Conservation (phyloP, 1,140 invertebrate genomes). For the Drosophila willistoni region DNA sequence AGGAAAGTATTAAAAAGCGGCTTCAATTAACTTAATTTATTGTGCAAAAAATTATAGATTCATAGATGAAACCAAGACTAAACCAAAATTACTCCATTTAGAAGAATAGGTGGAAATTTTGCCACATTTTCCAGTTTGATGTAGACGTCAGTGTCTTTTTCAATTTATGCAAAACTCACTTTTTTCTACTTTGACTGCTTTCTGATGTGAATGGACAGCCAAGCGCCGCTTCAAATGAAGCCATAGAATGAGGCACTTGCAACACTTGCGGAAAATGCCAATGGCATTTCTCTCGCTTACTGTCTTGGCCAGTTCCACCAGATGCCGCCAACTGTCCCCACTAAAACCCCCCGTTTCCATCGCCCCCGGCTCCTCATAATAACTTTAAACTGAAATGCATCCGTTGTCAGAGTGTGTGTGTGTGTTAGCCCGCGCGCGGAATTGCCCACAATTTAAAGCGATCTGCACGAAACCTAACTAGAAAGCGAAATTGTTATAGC, state of each 20-base stretch:
- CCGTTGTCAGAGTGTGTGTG: constrained; percentile 55
- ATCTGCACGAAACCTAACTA: constrained; percentile 44
- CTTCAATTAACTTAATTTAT: too few species aligned
- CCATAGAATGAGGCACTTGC: constrained; percentile 50
- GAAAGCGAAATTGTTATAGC: constrained; percentile 74
- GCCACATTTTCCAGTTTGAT: background rate
- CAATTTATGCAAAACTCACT: constrained; percentile 31
- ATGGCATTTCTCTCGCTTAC: constrained; percentile 10
- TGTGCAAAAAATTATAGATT: too few species aligned
- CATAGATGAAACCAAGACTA: too few species aligned
- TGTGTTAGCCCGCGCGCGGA: constrained; percentile 48
- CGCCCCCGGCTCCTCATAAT: background rate
- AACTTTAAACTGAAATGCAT: constrained; percentile 40
- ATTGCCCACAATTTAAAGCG: constrained; percentile 71
- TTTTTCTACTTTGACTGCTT: background rate
- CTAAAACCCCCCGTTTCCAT: background rate
- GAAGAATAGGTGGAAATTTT: too few species aligned
- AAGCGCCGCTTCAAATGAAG: constrained; percentile 41
- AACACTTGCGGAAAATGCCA: constrained; percentile 43
- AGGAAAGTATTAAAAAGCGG: too few species aligned
- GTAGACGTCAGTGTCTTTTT: constrained; percentile 12
- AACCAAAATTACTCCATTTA: too few species aligned
- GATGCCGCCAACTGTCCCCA: constrained; percentile 35
- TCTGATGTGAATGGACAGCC: constrained; percentile 10
- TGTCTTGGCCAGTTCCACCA: constrained; percentile 13